Base-by-base conservation (phyloP, 2,113 vertebrate genomes). In the Phylloscopus trochiloides region DNA sequence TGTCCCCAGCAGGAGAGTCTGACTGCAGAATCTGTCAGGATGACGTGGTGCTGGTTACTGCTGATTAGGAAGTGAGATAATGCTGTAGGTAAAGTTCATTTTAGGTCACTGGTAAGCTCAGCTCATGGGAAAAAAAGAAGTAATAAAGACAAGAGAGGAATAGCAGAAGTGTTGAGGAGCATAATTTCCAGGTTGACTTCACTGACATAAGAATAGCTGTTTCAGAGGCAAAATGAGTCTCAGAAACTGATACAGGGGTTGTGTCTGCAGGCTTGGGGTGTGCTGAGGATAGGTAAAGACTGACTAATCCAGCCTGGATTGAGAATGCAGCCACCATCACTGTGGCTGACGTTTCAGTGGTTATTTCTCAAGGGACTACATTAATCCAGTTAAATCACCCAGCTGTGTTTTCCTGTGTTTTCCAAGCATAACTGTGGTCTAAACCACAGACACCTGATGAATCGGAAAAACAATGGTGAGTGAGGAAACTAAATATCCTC, bases 31-130 rank as follows among this genome's bases (percentile, higher is more conserved):
- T 90, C 55, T 61, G 7, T 94, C 82, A 80, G 88, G 79, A 72
- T 93, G 86, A 54, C 14, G 16, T 48, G 10, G 66, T 71, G 36
- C 52, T 11, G 15, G n/a, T 58, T 93, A 24, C 66, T 92, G 93
- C 68, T 94, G 88, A 94, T 92, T 58, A 96, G 92, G 88, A 97
- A 97, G 45, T 87, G 77, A 96, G 89, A 96, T 95, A 95, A 97
- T 78, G 75, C 45, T 22, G 2, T 47, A 31, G 61, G 26, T 67
- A 75, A 43, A 86, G 91, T 95, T 97, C 95, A 92, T 78, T 93
- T 92, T 71, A 94, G 96, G 96, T 24, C 84, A 81, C 38, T 36
- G 81, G 67, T 92, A 92, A 87, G 40, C 62, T 81, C 57, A 92
- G 42, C 17, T 81, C 62, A 54, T 72, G 86, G 75, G 84, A 82